Percentiles rank a stretch among this genome's conserved stretches.
Conservation (phyloP, 2,113 vertebrate genomes). For the Strix aluco region DNA sequence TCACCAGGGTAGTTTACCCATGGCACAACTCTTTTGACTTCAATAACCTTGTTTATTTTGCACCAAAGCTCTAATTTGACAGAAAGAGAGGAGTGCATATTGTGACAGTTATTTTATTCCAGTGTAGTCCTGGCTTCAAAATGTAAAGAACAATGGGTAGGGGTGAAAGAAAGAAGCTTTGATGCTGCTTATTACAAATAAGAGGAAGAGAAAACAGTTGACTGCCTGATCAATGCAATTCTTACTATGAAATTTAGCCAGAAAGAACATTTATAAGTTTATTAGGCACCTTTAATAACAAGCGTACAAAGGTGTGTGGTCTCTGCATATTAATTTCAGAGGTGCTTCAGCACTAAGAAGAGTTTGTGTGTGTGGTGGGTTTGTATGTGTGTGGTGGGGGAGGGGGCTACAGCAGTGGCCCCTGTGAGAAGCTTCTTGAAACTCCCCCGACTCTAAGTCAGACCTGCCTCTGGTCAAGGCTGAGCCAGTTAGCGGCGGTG, state of each 20-base stretch:
- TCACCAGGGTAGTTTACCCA: not conserved
- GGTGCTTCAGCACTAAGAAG: not conserved
- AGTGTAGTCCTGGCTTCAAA: not conserved
- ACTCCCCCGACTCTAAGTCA: too few relatives aligned
- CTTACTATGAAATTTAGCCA: not conserved
- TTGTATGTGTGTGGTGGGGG: not conserved
- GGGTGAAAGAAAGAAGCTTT: not conserved
- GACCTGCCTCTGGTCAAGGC: too few relatives aligned
- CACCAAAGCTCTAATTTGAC: not conserved
- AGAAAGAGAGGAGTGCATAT: not conserved
- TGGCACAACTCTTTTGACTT: not conserved
- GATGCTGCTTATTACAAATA: not conserved
- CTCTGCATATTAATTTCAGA: not conserved
- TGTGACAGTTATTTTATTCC: not conserved
- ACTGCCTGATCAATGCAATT: not conserved
- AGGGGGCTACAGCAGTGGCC: too few relatives aligned
- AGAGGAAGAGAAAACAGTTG: not conserved
- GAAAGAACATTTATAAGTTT: not conserved
- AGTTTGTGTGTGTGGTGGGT: not conserved
- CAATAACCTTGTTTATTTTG: not conserved
- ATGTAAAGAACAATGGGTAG: not conserved
- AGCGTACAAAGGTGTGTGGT: not conserved
- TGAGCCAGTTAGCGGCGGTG: too few relatives aligned
- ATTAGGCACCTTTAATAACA: not conserved
- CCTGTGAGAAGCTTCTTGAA: too few relatives aligned